Conservation (phyloP, 2,888 invertebrate genomes). For the Amphipyra tragopoginis region DNA sequence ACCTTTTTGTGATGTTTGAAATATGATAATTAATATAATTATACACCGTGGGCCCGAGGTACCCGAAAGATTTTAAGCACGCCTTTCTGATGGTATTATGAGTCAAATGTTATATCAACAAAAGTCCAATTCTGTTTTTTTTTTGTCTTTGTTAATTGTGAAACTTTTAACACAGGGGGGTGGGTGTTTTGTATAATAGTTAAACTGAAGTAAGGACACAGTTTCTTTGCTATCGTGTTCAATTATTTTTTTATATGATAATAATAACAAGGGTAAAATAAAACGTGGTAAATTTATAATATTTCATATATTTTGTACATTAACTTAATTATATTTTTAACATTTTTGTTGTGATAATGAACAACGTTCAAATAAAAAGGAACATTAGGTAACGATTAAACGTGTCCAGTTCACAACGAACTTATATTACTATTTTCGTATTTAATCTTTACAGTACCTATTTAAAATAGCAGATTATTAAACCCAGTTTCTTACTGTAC, state of each 20-base stretch:
- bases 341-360: slow-evolving; percentile 80
- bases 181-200: too few relatives aligned
- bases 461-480: neutral
- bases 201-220: too few relatives aligned
- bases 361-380: slow-evolving; percentile 75
- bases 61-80: too few relatives aligned
- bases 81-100: too few relatives aligned
- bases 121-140: too few relatives aligned
- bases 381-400: slow-evolving; percentile 65
- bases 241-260: neutral
- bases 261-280: neutral
- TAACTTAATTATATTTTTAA: slow-evolving; percentile 6
- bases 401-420: slow-evolving; percentile 86
- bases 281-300: slow-evolving; percentile 3
- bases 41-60: too few relatives aligned
- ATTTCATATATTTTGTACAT: slow-evolving; percentile 12
- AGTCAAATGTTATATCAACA: too few relatives aligned
- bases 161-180: too few relatives aligned
- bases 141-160: too few relatives aligned
- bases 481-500: slow-evolving; percentile 22
- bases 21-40: too few relatives aligned
- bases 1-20: too few relatives aligned
- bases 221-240: neutral
- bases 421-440: slow-evolving; percentile 35
- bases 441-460: slow-evolving; percentile 25